These are phyloP conservation scores for Oreortyx pictus DNA, from an alignment of 2,797 vertebrate genomes.

Conservation along the genomic window DNA sequence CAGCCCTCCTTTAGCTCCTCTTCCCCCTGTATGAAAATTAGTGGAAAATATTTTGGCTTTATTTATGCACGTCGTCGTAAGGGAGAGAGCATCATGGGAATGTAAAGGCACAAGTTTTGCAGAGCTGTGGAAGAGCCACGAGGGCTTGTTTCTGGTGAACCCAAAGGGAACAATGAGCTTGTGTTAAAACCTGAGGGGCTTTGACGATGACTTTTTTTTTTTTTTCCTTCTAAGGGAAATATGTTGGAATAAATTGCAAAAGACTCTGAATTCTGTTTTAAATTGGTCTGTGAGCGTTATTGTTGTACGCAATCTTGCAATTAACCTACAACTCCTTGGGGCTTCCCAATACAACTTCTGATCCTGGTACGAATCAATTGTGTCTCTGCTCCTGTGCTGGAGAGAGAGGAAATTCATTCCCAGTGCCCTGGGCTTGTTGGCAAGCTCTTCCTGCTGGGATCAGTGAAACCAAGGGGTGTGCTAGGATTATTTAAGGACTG, in stretches of 20 bases:
- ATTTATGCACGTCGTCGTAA: not conserved
- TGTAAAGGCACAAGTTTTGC: not conserved
- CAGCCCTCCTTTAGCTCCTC: not conserved
- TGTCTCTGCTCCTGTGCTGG: slow-evolving; percentile 13
- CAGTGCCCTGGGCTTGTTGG: not conserved
- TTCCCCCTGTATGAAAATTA: not conserved
- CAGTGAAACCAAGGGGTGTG: not conserved
- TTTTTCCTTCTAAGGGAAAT: not conserved
- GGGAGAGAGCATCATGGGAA: accelerated
- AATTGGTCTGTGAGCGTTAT: slow-evolving; percentile 47
- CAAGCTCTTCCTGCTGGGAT: not conserved
- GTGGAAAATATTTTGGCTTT: not conserved
- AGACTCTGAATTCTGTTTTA: slow-evolving; percentile 11
- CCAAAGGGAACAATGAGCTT: not conserved
- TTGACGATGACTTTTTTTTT: not conserved
- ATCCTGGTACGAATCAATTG: slow-evolving; percentile 25
- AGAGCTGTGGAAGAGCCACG: not conserved
- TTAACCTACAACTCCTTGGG: slow-evolving; percentile 41
- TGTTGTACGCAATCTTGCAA: slow-evolving; percentile 39
- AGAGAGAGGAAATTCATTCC: not conserved
- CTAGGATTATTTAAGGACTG: slow-evolving; percentile 10
- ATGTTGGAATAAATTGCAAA: slow-evolving; percentile 23
- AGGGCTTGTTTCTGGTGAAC: not conserved
- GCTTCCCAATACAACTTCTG: slow-evolving; percentile 10
- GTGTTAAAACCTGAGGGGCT: not conserved